A percentile compares a stretch with the other conserved stretches of the same genome.
Evolutionary conservation across 2,797 vertebrate species (phyloP).

Genomic region (Dendrocincla tyrannina): DNA sequence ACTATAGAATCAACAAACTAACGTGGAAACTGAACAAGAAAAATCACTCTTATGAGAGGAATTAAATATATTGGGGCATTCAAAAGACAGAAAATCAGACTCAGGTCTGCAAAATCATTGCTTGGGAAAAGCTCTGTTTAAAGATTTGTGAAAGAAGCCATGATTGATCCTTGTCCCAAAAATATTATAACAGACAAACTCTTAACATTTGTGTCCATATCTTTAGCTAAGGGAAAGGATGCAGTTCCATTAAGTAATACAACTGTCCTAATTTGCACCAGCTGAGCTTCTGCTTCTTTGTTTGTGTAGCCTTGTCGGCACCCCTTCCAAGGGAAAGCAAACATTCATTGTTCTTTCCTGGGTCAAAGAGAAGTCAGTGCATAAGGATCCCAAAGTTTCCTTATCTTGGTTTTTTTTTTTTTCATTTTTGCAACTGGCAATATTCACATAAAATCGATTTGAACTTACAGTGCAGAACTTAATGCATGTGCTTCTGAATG

Average conservation of each 20-base stretch:
- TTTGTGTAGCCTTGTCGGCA: conserved; percentile 62
- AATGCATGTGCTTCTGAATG: neutral
- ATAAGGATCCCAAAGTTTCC: conserved; percentile 24
- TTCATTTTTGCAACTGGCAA: neutral
- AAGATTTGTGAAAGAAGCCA: conserved; percentile 6
- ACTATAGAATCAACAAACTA: neutral
- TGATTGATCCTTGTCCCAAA: neutral
- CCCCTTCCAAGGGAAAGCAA: conserved; percentile 64
- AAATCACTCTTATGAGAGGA: neutral
- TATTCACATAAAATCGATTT: neutral
- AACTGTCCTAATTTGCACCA: conserved; percentile 61
- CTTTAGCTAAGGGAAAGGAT: conserved; percentile 23
- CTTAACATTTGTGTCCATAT: conserved; percentile 42
- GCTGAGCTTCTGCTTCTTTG: conserved; percentile 60
- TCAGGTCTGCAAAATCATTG: neutral
- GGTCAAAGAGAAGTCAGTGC: conserved; percentile 64
- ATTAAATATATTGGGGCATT: neutral
- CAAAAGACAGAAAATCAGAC: neutral
- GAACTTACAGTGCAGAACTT: conserved; percentile 1
- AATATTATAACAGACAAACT: neutral
- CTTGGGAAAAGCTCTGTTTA: neutral
- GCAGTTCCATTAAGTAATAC: conserved; percentile 14
- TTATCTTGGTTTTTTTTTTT: neutral
- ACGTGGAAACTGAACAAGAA: neutral
- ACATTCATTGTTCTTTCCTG: conserved; percentile 58